Evolutionary conservation across 2,113 vertebrate genomes (phyloP).

Genomic region (Noturus placidus): DNA sequence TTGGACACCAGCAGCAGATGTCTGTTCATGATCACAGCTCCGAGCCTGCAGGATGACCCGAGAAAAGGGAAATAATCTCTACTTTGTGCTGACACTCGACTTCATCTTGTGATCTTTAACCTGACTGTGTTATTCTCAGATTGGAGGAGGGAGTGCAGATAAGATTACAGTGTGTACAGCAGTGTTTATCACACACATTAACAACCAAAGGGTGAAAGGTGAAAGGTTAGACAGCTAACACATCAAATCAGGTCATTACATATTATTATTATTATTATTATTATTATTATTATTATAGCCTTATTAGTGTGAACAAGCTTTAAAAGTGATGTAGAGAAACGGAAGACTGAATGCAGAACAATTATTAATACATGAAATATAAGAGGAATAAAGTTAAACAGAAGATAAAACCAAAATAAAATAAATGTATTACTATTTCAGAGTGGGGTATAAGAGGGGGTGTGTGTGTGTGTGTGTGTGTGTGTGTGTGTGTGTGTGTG

Average conservation of each 20-base stretch:
- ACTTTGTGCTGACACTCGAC: background rate
- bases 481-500: background rate
- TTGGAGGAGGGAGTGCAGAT: background rate
- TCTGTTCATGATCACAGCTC: conserved; percentile 57
- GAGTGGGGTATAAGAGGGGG: background rate
- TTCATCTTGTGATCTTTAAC: conserved; percentile 18
- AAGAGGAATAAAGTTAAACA: background rate
- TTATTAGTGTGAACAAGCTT: background rate
- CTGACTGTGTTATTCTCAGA: background rate
- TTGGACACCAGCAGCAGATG: conserved; percentile 81
- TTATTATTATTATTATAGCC: background rate
- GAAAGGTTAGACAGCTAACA: background rate
- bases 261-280: too few species aligned
- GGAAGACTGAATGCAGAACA: background rate
- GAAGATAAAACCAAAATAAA: background rate
- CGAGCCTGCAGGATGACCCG: background rate
- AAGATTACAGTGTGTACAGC: background rate
- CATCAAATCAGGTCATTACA: background rate
- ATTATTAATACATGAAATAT: background rate
- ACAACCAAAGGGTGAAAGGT: background rate
- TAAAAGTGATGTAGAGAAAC: background rate
- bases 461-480: background rate
- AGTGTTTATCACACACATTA: background rate
- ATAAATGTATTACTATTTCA: background rate
- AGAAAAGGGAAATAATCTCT: background rate